These are phyloP conservation scores for Ctenochaetus hawaiiensis DNA, from an alignment of 2,797 vertebrate genomes.

Conservation along the genomic window DNA sequence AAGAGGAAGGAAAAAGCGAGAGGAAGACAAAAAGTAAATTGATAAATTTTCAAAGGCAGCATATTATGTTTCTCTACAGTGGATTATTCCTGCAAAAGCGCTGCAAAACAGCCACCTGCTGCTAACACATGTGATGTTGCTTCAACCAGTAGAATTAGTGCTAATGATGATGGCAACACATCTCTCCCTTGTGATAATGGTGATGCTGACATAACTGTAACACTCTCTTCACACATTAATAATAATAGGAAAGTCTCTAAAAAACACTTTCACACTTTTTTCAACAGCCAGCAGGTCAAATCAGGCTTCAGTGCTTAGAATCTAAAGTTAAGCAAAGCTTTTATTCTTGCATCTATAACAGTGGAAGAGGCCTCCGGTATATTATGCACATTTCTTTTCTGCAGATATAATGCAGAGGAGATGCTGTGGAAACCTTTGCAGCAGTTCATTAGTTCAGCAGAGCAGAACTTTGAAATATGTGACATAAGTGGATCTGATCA, in stretches of 20 bases:
- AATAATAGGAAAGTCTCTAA: constrained; percentile 10
- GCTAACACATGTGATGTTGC: constrained; percentile 3
- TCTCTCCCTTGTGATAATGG: constrained; percentile 10
- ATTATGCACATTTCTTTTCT: constrained; percentile 15
- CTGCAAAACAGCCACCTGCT: constrained; percentile 21
- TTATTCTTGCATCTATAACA: neutral
- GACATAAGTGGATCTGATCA: constrained; percentile 42
- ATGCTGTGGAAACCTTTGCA: constrained; percentile 33
- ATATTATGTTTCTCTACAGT: constrained; percentile 7
- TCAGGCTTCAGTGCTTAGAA: constrained; percentile 9
- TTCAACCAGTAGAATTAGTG: constrained; percentile 22
- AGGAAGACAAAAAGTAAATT: constrained; percentile 17
- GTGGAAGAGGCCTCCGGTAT: constrained; percentile 1
- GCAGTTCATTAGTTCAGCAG: constrained; percentile 44
- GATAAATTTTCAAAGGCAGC: constrained; percentile 29
- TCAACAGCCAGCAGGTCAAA: constrained; percentile 5
- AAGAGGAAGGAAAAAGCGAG: constrained; percentile 7
- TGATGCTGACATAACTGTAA: constrained; percentile 15
- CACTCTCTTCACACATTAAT: constrained; percentile 11
- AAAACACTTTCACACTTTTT: neutral
- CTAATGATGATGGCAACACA: constrained; percentile 23
- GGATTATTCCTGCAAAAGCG: constrained; percentile 24
- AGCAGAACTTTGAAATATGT: constrained; percentile 34
- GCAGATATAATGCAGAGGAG: constrained; percentile 20
- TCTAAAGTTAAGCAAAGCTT: neutral